Percentiles rank a stretch among this genome's conserved stretches.
Conservation (phyloP, 1,140 invertebrate species). For the Zaprionus ornatus region DNA sequence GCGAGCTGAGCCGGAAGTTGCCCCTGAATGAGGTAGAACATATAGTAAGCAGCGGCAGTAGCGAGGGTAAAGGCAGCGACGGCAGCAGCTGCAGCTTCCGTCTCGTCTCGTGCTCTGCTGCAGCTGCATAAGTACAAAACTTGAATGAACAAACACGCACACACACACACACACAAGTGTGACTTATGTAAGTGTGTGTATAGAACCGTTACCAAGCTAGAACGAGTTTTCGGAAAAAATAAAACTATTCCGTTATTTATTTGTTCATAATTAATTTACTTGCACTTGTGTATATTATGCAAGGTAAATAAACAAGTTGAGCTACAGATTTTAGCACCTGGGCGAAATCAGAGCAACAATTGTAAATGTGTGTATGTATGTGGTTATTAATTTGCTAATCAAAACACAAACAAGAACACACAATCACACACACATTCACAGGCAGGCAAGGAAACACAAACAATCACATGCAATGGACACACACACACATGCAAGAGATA, state of each 20-base stretch:
- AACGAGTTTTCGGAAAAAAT: constrained; percentile 24
- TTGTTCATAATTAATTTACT: constrained; percentile 71
- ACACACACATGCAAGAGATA: neutral
- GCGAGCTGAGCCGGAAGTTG: constrained; percentile 43
- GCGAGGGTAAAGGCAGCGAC: constrained; percentile 9
- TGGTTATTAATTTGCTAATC: constrained; percentile 72
- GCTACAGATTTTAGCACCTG: constrained; percentile 55
- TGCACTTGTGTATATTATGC: constrained; percentile 52
- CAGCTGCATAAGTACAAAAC: constrained; percentile 30
- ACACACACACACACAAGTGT: constrained; percentile 1
- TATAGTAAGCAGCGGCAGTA: constrained; percentile 27
- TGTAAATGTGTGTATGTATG: constrained; percentile 2
- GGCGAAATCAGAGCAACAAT: constrained; percentile 42
- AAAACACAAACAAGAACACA: constrained; percentile 65
- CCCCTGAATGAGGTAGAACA: constrained; percentile 37
- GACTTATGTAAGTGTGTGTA: neutral
- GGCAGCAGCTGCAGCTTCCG: constrained; percentile 43
- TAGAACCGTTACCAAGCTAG: constrained; percentile 29
- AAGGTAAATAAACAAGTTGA: constrained; percentile 63
- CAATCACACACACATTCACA: constrained; percentile 12
- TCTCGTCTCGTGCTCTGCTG: neutral
- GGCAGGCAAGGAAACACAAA: neutral
- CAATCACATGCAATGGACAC: constrained; percentile 9
- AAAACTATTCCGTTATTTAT: constrained; percentile 16
- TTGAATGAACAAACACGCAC: constrained; percentile 53